Evolutionary conservation across 2,888 invertebrate species (phyloP), one percentile per base, ranked within the genome.

Genomic region (Diarsia mendica): DNA sequence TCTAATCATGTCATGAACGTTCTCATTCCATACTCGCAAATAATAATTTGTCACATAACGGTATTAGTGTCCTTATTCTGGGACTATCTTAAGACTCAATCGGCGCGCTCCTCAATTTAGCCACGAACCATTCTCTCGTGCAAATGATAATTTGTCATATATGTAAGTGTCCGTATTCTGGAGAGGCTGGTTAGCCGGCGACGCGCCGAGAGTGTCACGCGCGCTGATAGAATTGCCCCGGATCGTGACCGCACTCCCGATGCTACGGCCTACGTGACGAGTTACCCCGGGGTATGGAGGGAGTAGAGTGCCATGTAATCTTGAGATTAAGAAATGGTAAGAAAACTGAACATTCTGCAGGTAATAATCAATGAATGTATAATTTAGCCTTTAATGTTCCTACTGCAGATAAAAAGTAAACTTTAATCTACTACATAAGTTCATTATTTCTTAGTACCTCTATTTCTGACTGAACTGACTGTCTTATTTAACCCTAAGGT

Each of bases 181-280:
- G 48, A 74, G 53, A 11, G 18, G 44, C 67, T 71, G 70, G 75
- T 58, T 64, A 73, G 70, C 67, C 73, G 58, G 44, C 72, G 71
- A 64, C 69, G 46, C 55, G 63, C 70, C 39, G 74, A 72, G 84
- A 81, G 74, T 75, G 84, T 85, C 85, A 80, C 85, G 84, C 80
- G 67, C 75, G 76, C 71, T 75, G 85, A 85, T 85, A 77, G 77
- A 80, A 85, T 85, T 85, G 85, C 72, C 83, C 67, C 28, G 72
- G 73, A 79, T 72, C 85, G 85, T 85, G 85, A 80, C 83, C 83
- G 75, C 83, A 77, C 77, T 85, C 67, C 71, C 75, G 83, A 83
- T 72, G 72, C 72, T 79, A 65, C 71, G 64, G 77, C 78, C 77
- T 72, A 84, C 83, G 83, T 83, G 82, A 84, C 77, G 72, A 67